These are phyloP conservation scores for Solenopsis fugax DNA, from an alignment of 1,140 invertebrate species.

Conservation along the genomic window DNA sequence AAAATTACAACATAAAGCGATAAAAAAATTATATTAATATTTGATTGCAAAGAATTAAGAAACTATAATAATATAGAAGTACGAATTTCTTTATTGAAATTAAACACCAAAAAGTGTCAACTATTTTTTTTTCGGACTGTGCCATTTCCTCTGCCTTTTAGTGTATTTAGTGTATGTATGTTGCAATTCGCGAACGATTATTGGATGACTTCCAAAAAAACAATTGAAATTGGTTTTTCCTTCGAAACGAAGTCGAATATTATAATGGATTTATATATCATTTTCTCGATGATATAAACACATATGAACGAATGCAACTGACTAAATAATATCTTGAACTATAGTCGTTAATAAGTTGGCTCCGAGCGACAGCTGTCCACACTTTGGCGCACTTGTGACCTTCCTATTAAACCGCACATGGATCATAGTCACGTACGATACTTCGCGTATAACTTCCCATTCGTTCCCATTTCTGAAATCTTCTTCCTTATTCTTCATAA, in stretches of 20 bases:
- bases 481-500: background rate
- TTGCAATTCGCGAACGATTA: constrained; percentile 15
- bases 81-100: background rate
- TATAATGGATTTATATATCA: constrained; percentile 7
- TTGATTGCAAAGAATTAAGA: constrained; percentile 13
- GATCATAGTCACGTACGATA: background rate
- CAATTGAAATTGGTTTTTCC: constrained; percentile 27
- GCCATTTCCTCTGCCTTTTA: background rate
- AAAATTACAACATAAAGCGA: background rate
- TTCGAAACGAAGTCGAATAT: background rate
- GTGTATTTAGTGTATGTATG: constrained; percentile 16
- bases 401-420: constrained; percentile 51
- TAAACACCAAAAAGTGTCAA: background rate
- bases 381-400: constrained; percentile 77
- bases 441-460: background rate
- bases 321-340: constrained; percentile 67
- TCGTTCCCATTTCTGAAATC: background rate
- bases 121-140: constrained; percentile 12
- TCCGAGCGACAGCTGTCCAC: constrained; percentile 74
- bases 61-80: background rate
- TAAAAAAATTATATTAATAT: background rate
- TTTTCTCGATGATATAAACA: background rate
- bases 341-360: constrained; percentile 69
- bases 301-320: constrained; percentile 66
- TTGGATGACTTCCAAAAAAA: background rate